phyloP scores from a whole-genome alignment of 2,113 vertebrate genomes.

The Indicator indicator region DNA sequence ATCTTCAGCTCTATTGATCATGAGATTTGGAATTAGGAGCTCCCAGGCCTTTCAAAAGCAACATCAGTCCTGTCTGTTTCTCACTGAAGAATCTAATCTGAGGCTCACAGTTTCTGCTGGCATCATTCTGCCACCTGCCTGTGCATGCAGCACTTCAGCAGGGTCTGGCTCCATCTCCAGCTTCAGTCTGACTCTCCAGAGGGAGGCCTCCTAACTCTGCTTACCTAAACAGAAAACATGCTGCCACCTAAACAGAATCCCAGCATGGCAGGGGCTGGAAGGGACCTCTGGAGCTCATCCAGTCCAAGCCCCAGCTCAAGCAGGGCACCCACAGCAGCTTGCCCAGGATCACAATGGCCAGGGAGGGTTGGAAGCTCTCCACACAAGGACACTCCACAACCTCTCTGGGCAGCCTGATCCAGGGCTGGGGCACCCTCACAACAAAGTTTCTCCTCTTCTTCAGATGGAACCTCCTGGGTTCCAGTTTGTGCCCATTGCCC shows the following conservation, averaged over 20 bases:
- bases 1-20: background rate
- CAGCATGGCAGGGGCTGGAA: too few relatives aligned
- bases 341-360: too few relatives aligned
- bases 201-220: background rate
- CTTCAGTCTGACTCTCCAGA: background rate
- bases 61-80: background rate
- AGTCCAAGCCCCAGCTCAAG: too few relatives aligned
- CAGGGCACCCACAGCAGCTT: too few relatives aligned
- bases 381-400: too few relatives aligned
- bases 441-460: too few relatives aligned
- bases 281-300: too few relatives aligned
- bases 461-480: too few relatives aligned
- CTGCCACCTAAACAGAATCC: background rate
- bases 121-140: conserved; percentile 46
- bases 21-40: background rate
- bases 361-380: too few relatives aligned
- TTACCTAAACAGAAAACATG: background rate
- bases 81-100: background rate
- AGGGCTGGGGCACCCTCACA: too few relatives aligned
- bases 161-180: background rate
- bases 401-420: too few relatives aligned
- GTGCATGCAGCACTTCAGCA: background rate
- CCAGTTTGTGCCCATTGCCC: too few relatives aligned
- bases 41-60: background rate
- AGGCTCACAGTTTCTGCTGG: background rate